Evolutionary conservation across 2,888 invertebrate genomes (phyloP).

Genomic region (Heliconius cydno): DNA sequence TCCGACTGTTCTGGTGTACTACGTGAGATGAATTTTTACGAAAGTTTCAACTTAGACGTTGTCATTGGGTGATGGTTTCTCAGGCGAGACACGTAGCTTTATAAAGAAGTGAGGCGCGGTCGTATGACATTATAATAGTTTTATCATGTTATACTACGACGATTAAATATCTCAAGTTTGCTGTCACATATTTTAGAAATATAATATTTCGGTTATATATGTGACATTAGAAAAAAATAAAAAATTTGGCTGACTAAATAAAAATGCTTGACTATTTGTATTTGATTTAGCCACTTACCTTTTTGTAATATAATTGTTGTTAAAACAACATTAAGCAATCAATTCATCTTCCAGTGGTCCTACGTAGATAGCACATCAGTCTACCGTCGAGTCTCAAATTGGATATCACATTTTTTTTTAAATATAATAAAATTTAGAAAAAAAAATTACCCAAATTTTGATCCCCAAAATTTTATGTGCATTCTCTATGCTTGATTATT

Average conservation of each 20-base stretch:
- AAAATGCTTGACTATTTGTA: no score
- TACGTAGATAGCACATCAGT: no score
- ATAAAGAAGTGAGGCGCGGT: constrained; percentile 47
- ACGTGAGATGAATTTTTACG: constrained; percentile 46
- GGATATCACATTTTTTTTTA: no score
- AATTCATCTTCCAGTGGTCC: no score
- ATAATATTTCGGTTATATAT: not conserved
- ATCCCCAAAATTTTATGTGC: not conserved
- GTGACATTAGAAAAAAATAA: not conserved
- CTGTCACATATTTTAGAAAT: not conserved
- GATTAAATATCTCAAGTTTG: constrained; percentile 31
- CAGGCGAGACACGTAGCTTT: constrained; percentile 47
- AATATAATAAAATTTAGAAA: no score
- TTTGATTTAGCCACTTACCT: no score
- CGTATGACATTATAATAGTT: constrained; percentile 48
- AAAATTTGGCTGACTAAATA: not conserved
- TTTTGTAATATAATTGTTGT: no score
- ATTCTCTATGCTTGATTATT: not conserved
- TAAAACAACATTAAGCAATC: no score
- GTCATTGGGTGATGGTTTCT: constrained; percentile 42
- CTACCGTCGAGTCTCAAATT: no score
- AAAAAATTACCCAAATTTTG: no score
- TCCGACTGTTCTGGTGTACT: constrained; percentile 44
- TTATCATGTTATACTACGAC: constrained; percentile 43
- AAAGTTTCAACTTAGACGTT: constrained; percentile 42